These are phyloP conservation scores for Philopotamus ludificatus DNA, from an alignment of 1,140 invertebrate genomes.

Conservation along the genomic window DNA sequence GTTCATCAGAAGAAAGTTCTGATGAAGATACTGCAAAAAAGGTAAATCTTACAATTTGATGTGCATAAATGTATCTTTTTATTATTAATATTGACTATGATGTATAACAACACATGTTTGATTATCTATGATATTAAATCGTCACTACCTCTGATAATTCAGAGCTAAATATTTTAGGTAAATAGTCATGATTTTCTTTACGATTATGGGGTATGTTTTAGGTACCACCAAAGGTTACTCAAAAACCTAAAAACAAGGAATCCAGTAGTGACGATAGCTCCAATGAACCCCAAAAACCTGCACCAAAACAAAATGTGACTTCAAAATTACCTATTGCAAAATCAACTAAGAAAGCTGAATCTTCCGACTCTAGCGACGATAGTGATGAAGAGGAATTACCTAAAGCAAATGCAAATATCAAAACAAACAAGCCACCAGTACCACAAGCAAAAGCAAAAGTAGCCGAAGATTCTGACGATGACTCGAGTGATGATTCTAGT, in stretches of 20 bases:
- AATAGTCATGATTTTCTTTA: not conserved
- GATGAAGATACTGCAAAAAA: conserved; percentile 37
- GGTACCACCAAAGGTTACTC: not conserved
- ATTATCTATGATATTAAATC: conserved; percentile 32
- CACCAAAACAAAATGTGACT: conserved; percentile 21
- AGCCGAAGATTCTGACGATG: conserved; percentile 18
- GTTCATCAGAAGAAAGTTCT: conserved; percentile 38
- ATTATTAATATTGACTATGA: conserved; percentile 22
- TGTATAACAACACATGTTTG: conserved; percentile 28
- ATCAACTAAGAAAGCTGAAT: conserved; percentile 24
- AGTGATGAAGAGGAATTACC: conserved; percentile 30
- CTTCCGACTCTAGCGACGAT: conserved; percentile 36
- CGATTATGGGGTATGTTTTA: not conserved
- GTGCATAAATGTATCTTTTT: not conserved
- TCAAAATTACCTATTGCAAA: not conserved
- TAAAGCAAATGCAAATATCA: conserved; percentile 35
- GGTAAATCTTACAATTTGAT: conserved; percentile 16
- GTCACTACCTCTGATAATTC: conserved; percentile 35
- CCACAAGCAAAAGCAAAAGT: conserved; percentile 4
- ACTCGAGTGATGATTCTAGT: conserved; percentile 38
- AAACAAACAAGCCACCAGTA: conserved; percentile 1
- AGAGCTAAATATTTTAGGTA: not conserved
- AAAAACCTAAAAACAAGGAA: conserved; percentile 24
- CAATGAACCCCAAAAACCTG: conserved; percentile 36
- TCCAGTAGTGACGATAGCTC: conserved; percentile 13